Evolutionary conservation across 1,140 invertebrate species (phyloP), one percentile per base, ranked within the genome.

Genomic region (Rhyzopertha dominica): DNA sequence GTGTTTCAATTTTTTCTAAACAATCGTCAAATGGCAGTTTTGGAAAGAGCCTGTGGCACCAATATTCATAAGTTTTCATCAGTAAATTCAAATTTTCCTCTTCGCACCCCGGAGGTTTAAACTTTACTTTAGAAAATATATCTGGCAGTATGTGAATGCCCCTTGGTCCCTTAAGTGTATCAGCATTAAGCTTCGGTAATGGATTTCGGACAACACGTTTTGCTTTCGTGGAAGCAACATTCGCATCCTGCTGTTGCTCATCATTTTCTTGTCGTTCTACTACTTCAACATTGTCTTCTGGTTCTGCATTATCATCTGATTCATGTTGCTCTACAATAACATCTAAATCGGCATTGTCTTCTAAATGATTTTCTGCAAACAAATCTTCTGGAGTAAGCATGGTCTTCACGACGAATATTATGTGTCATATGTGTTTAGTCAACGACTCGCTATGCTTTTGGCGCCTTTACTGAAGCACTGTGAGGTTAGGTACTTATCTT

Each of bases 31-130:
- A 95, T 13, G 82, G 75, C 54, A 85, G 84, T 60, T 85, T 91
- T 1, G 93, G 91, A 74, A 84, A 95, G 29, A 96, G 63, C 44
- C 92, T 74, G 64, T 95, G 90, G 2, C 82, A 82, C 94, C 94
- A 97, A 58, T 95, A 91, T 58, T 96, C 89, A 37, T 95, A 59
- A 53, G 80, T 83, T 26, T 84, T 81, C 70, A 97, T 76, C 0
- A 95, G 69, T 32, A 78, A 63, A 61, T 89, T 77, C 10, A 97
- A 71, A 72, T 97, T 92, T 49, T 82, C 69, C 46, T 79, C 80
- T 70, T 95, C 92, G 66, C 86, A 71, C 1, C 87, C 87, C 73
- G 86, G 69, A 34, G 90, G 92, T 67, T 82, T 77, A 58, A 86
- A 90, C 65, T 89, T 85, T 31, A 92, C 81, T 58, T 85, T 78